These are phyloP conservation scores for Xestoiulus laeticollis DNA, from an alignment of 2,888 invertebrate genomes.

Conservation along the genomic window DNA sequence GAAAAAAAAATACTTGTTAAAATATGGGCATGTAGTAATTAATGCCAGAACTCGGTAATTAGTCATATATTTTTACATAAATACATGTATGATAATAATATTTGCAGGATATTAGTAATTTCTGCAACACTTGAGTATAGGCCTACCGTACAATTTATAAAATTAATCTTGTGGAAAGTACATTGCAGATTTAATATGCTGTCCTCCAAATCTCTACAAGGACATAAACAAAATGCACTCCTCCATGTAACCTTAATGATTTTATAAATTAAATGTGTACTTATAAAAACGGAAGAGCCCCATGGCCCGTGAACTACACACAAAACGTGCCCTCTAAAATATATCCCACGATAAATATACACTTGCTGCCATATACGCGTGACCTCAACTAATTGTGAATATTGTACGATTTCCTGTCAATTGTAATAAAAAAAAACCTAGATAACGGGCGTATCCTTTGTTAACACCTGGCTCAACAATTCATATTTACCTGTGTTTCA, in stretches of 20 bases:
- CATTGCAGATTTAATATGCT: no score
- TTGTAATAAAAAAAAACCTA: slow-evolving; percentile 21
- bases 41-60: no score
- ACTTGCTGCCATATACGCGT: background rate
- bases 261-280: background rate
- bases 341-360: background rate
- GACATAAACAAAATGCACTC: background rate
- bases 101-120: no score
- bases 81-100: no score
- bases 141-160: no score
- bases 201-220: background rate
- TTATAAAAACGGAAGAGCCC: background rate
- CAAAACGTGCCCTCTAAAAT: background rate
- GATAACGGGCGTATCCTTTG: slow-evolving; percentile 14
- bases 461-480: background rate
- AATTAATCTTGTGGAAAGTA: no score
- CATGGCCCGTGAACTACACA: background rate
- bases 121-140: no score
- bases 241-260: background rate
- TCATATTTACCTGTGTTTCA: background rate
- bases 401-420: background rate
- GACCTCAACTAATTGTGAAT: background rate
- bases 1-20: no score
- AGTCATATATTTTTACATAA: no score
- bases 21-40: no score